Evolutionary conservation across 2,797 vertebrate genomes (phyloP).

Genomic region (Nannoperca obscura): DNA sequence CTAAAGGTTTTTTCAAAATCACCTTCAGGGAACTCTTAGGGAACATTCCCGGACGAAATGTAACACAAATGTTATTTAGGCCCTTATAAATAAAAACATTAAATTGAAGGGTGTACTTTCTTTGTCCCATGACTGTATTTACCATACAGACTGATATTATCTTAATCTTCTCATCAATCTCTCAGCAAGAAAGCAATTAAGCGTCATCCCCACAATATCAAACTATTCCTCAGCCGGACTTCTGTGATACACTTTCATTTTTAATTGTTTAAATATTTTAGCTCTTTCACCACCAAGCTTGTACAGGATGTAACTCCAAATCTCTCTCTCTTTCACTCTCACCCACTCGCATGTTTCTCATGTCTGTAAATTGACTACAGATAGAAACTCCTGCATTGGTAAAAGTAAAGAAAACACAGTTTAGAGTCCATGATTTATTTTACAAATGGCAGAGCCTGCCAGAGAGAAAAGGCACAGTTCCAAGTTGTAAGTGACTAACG

Average conservation of each 20-base stretch:
- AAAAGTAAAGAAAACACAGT: constrained; percentile 22
- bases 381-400: neutral
- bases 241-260: neutral
- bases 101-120: too few species aligned
- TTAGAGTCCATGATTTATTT: constrained; percentile 65
- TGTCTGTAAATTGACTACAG: neutral
- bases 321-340: too few species aligned
- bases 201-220: neutral
- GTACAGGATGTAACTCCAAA: neutral
- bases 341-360: too few species aligned
- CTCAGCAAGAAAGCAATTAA: neutral
- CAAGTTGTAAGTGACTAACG: constrained; percentile 3
- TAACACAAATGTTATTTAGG: too few species aligned
- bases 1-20: too few species aligned
- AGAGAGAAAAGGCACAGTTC: constrained; percentile 71
- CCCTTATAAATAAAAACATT: too few species aligned
- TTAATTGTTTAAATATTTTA: neutral
- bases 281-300: neutral
- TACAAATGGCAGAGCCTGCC: constrained; percentile 49
- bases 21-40: too few species aligned
- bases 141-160: too few species aligned
- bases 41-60: too few species aligned
- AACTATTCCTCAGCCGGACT: neutral
- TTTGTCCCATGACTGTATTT: too few species aligned
- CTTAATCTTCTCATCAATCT: neutral